Percentiles rank a stretch among this genome's conserved stretches.
These are phyloP conservation scores for Telenomus remus DNA, from an alignment of 1,140 invertebrate species.

Conservation along the genomic window DNA sequence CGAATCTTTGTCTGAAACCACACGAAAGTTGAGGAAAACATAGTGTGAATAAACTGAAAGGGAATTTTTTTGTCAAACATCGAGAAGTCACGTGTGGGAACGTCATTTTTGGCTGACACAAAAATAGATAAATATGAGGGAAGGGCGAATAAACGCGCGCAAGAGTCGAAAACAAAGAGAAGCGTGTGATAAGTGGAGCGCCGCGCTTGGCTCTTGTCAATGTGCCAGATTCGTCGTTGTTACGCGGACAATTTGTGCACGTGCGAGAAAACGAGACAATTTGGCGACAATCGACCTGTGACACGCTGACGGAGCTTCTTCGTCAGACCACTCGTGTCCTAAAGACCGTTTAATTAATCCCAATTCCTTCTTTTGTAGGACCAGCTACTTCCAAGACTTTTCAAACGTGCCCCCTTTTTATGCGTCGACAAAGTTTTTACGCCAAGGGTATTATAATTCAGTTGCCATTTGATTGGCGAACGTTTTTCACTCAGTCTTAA, in stretches of 20 bases:
- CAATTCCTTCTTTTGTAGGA: neutral
- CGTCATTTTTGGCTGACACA: constrained; percentile 20
- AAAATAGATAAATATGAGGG: constrained; percentile 34
- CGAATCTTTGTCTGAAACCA: neutral
- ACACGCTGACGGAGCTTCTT: constrained; percentile 5
- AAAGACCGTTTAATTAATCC: constrained; percentile 8
- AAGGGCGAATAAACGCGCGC: constrained; percentile 23
- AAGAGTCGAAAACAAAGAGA: constrained; percentile 34
- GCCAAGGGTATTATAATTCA: too few species aligned
- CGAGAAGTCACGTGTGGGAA: constrained; percentile 27
- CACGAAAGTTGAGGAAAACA: too few species aligned
- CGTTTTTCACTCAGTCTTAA: too few species aligned
- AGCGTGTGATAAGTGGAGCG: constrained; percentile 39
- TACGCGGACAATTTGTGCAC: constrained; percentile 45
- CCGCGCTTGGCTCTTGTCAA: constrained; percentile 33
- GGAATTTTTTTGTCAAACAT: constrained; percentile 27
- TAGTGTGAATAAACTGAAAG: too few species aligned
- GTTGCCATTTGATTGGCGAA: too few species aligned
- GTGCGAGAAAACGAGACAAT: constrained; percentile 49
- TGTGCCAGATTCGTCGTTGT: constrained; percentile 43
- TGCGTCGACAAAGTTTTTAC: too few species aligned
- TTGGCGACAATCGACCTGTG: constrained; percentile 33
- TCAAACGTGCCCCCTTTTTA: too few species aligned
- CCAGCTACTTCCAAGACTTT: too few species aligned
- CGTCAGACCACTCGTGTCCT: neutral